Evolutionary conservation across 2,888 invertebrate species (phyloP).

Genomic region (Athalia cordata): DNA sequence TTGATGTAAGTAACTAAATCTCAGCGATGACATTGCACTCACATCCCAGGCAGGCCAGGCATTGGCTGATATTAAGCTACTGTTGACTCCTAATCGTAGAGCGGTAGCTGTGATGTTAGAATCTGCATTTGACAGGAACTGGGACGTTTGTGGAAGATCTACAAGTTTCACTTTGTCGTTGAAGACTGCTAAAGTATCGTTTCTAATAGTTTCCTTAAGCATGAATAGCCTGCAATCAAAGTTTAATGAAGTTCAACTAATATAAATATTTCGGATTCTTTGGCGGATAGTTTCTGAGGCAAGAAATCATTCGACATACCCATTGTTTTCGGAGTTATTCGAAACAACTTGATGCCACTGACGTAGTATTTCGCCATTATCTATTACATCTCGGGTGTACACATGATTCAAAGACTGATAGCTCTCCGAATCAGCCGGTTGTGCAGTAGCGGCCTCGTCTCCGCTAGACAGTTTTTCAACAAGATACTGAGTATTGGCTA

Average conservation of each 20-base stretch:
- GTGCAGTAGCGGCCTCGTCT: constrained; percentile 74
- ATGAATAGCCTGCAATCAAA: constrained; percentile 61
- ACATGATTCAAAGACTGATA: constrained; percentile 81
- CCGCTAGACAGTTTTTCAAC: constrained; percentile 77
- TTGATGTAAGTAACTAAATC: constrained; percentile 35
- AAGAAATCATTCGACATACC: constrained; percentile 56
- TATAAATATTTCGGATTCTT: neutral
- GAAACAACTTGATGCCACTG: constrained; percentile 80
- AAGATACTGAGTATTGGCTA: constrained; percentile 81
- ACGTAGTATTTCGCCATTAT: constrained; percentile 77
- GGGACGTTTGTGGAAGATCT: constrained; percentile 66
- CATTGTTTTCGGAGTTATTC: constrained; percentile 75
- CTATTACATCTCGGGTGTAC: constrained; percentile 79
- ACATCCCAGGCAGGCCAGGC: constrained; percentile 76
- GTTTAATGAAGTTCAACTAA: neutral
- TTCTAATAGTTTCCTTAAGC: constrained; percentile 63
- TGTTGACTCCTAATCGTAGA: constrained; percentile 27
- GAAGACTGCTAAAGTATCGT: constrained; percentile 61
- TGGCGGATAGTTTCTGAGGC: neutral
- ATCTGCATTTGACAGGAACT: constrained; percentile 60
- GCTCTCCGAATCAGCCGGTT: constrained; percentile 69
- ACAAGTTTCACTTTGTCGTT: constrained; percentile 60
- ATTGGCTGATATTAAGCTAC: neutral
- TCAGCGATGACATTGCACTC: constrained; percentile 56
- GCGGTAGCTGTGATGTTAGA: constrained; percentile 55